Evolutionary conservation across 2,888 invertebrate species (phyloP), one percentile per base, ranked within the genome.

Genomic region (Drosophila paracracens): DNA sequence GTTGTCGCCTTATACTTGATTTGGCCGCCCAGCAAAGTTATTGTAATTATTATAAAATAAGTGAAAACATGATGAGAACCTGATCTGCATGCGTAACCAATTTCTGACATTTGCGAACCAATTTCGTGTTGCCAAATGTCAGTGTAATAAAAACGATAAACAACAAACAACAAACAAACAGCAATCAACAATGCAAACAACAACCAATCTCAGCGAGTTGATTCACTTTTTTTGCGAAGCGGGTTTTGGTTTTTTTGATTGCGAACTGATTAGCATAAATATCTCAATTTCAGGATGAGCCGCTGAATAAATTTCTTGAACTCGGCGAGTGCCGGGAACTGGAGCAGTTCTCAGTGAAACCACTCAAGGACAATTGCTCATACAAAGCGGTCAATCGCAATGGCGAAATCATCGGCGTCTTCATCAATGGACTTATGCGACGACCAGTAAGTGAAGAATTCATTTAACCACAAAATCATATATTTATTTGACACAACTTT

Each of bases 341-440:
- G 51, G 95, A 95, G 84, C 92, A 94, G 33, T 95, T 94, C 76
- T 94, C 94, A 35, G 81, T 93, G 48, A 93, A 94, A 52, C 93
- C 94, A 27, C 91, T 95, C n/a, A 92, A 92, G 35, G 94, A 95
- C 67, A 94, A 93, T 62, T 93, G 94, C 74, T 95, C 95, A 11
- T 92, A 94, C 35, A 94, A 94, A 92, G 95, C 95, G 0, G 94
- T 95, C 2, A 92, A 94, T 29, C 91, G 92, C 1, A 92, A 90
- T 67, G 94, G 94, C 25, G 91, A 94, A 56, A 93, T 95, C 56
- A 92, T 95, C 67, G 95, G 95, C 7, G 94, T 95, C 10, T 93
- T 93, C 67, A 88, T 95, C 13, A 95, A 94, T 84, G 94, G 94
- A 62, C 78, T 94, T 18, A 85, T 93, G 70, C 86, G 82, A n/a